A percentile compares a stretch with the other conserved stretches of the same genome.
phyloP scores from a whole-genome alignment of 2,888 invertebrate species.

The Tanytarsus gracilentus region DNA sequence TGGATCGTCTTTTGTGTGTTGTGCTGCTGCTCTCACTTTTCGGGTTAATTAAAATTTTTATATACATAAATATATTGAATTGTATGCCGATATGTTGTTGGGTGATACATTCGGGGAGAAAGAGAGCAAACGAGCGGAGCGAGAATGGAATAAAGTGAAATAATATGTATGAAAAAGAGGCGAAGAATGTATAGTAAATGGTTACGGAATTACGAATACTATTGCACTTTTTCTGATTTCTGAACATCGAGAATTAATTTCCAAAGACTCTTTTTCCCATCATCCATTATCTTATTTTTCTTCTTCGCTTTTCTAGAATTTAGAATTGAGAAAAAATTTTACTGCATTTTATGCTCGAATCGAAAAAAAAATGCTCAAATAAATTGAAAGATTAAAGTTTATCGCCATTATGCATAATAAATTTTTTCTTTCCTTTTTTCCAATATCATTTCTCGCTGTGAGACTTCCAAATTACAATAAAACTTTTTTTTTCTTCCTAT shows the following conservation, averaged over 20 bases:
- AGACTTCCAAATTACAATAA: constrained; percentile 2
- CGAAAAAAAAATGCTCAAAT: not conserved
- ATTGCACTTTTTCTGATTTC: no score
- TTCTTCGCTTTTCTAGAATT: not conserved
- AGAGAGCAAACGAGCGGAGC: not conserved
- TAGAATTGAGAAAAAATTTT: not conserved
- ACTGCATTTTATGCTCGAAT: not conserved
- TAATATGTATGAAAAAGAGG: not conserved
- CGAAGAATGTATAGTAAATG: no score
- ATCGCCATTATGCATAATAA: constrained; percentile 27
- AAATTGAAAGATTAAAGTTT: not conserved
- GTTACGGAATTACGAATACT: not conserved
- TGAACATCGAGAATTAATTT: no score
- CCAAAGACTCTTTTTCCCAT: no score
- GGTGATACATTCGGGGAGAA: not conserved
- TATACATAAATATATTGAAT: not conserved
- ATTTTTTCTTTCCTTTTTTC: constrained; percentile 7
- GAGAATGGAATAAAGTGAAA: not conserved
- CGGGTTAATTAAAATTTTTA: constrained; percentile 23
- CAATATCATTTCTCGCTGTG: not conserved
- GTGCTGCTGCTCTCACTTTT: constrained; percentile 9
- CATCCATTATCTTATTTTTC: no score
- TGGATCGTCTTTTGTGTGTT: not conserved
- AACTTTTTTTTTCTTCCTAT: not conserved
- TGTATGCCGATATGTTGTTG: constrained; percentile 19